Conservation (phyloP, 2,113 vertebrate genomes). For the Pseudolaguvia tuberculata region DNA sequence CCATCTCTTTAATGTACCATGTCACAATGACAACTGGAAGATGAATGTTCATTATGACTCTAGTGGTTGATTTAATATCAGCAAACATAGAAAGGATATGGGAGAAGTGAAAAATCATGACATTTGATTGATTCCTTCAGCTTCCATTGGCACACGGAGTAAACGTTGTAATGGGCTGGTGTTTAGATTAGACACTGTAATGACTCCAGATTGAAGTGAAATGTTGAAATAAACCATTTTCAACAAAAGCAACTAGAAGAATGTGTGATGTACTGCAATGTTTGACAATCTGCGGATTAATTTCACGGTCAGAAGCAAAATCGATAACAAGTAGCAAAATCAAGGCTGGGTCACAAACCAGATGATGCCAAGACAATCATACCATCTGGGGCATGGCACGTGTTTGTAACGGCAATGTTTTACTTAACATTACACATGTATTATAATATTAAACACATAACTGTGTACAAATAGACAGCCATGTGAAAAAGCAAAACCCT, state of each 20-base stretch:
- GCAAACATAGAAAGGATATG: neutral
- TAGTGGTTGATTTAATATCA: neutral
- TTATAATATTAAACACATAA: neutral
- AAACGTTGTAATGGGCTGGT: neutral
- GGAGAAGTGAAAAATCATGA: neutral
- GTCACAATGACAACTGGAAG: neutral
- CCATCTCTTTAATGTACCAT: neutral
- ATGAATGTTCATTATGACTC: neutral
- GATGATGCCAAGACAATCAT: neutral
- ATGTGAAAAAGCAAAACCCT: conserved; percentile 5
- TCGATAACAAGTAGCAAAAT: neutral
- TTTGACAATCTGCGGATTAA: neutral
- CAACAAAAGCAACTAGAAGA: neutral
- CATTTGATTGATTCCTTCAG: neutral
- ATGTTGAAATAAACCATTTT: neutral
- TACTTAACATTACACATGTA: neutral
- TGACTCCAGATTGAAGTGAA: neutral
- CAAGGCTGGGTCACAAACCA: neutral
- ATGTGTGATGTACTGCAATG: neutral
- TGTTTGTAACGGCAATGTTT: neutral
- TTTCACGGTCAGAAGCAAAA: neutral
- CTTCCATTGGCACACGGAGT: neutral
- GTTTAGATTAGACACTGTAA: neutral
- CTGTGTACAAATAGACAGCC: neutral
- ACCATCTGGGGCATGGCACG: neutral